phyloP scores from a whole-genome alignment of 2,797 vertebrate genomes.

The Gila robusta region DNA sequence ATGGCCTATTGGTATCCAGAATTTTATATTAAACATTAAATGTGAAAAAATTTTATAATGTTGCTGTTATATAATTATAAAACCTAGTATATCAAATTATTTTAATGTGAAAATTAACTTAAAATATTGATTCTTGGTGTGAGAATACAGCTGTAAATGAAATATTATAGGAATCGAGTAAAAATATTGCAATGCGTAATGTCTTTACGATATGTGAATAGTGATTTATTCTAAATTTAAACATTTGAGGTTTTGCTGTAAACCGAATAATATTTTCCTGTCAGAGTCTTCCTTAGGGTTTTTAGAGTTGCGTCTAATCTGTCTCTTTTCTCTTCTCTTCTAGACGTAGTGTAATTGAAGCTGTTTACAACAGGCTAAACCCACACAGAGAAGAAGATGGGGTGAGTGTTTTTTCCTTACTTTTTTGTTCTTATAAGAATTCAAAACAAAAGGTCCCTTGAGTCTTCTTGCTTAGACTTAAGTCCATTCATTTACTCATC shows the following conservation, averaged over 20 bases:
- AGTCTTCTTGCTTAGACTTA: conserved; percentile 20
- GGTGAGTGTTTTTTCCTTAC: conserved; percentile 85
- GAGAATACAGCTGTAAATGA: neutral
- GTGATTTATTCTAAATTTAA: neutral
- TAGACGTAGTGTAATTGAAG: conserved; percentile 97
- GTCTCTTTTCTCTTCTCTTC: conserved; percentile 62
- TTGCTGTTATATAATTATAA: neutral
- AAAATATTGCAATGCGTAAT: neutral
- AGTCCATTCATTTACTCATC: conserved; percentile 2
- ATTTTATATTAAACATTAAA: neutral
- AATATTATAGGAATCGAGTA: neutral
- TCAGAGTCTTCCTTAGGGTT: neutral
- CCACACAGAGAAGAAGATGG: conserved; percentile 98
- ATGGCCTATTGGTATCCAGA: neutral
- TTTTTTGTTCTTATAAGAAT: conserved; percentile 21
- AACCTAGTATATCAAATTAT: neutral
- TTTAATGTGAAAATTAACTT: neutral
- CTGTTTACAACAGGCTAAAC: conserved; percentile 97
- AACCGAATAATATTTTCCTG: neutral
- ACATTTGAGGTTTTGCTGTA: neutral
- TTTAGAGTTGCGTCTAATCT: neutral
- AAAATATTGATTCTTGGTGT: neutral
- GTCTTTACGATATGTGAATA: neutral
- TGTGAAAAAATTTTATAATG: neutral
- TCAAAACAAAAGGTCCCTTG: neutral